These are phyloP conservation scores for Mylabris sibirica DNA, from an alignment of 2,888 invertebrate genomes.

Conservation along the genomic window DNA sequence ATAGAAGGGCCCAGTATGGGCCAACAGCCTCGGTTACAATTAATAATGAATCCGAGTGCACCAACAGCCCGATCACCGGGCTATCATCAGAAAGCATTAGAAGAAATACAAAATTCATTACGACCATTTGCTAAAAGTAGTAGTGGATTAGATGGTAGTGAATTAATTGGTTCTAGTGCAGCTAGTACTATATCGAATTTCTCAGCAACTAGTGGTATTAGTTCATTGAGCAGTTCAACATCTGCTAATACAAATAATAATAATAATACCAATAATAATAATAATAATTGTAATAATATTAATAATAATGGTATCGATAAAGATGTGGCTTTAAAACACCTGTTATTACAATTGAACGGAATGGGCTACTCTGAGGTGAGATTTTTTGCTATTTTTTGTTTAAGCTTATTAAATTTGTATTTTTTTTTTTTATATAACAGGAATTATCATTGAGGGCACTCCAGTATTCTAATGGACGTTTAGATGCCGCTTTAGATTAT, in stretches of 20 bases:
- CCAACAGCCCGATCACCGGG: slow-evolving; percentile 68
- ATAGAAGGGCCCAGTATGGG: slow-evolving; percentile 66
- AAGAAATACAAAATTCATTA: slow-evolving; percentile 84
- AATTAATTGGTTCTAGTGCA: slow-evolving; percentile 73
- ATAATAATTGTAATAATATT: background rate
- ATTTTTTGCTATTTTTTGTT: background rate
- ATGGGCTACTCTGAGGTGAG: slow-evolving; percentile 80
- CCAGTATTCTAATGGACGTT: slow-evolving; percentile 73
- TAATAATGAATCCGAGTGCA: slow-evolving; percentile 72
- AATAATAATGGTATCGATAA: slow-evolving; percentile 65
- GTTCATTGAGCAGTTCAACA: slow-evolving; percentile 65
- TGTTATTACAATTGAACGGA: slow-evolving; percentile 71
- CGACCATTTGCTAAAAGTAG: slow-evolving; percentile 79
- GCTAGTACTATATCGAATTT: slow-evolving; percentile 76
- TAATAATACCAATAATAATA: slow-evolving; percentile 2
- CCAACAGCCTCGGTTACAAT: slow-evolving; percentile 61
- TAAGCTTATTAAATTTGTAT: background rate
- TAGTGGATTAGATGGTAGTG: slow-evolving; percentile 60
- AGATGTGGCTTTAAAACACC: slow-evolving; percentile 70
- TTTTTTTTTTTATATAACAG: slow-evolving; percentile 62
- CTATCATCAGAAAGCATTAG: slow-evolving; percentile 87
- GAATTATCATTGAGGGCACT: slow-evolving; percentile 74
- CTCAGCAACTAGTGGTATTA: slow-evolving; percentile 69
- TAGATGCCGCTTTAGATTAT: slow-evolving; percentile 75
- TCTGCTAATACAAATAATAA: background rate